These are phyloP conservation scores for Ptyas mucosa DNA, from an alignment of 2,113 vertebrate genomes.

Conservation along the genomic window DNA sequence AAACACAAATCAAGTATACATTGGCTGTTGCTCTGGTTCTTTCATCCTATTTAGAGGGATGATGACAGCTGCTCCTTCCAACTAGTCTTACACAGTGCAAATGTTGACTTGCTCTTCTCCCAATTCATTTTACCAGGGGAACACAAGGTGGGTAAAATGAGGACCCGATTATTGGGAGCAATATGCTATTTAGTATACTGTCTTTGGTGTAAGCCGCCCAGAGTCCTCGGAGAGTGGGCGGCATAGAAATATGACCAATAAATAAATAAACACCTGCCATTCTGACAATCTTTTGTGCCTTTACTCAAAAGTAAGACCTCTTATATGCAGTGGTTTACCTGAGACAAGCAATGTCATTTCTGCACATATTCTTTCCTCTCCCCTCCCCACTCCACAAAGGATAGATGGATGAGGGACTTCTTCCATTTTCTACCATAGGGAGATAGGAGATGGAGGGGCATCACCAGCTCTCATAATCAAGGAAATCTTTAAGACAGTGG, in stretches of 20 bases:
- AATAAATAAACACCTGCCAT: not conserved
- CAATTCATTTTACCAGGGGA: not conserved
- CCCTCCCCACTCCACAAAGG: not conserved
- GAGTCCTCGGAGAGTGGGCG: no score
- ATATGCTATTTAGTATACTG: no score
- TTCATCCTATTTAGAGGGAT: not conserved
- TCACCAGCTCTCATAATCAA: not conserved
- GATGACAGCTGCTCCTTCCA: not conserved
- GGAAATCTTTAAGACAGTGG: not conserved
- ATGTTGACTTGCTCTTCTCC: not conserved
- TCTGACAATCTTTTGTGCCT: not conserved
- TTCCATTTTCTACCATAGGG: not conserved
- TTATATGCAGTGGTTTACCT: not conserved
- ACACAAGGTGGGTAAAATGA: no score
- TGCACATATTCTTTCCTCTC: not conserved
- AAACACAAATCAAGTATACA: not conserved
- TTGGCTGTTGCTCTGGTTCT: no score
- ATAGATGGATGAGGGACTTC: not conserved
- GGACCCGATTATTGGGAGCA: no score
- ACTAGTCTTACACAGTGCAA: not conserved
- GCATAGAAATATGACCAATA: no score
- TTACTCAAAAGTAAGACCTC: not conserved
- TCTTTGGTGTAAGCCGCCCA: no score
- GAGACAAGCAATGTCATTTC: not conserved
- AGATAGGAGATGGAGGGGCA: not conserved